These are phyloP conservation scores for Tetragonisca angustula DNA, from an alignment of 2,888 invertebrate species.

Conservation along the genomic window DNA sequence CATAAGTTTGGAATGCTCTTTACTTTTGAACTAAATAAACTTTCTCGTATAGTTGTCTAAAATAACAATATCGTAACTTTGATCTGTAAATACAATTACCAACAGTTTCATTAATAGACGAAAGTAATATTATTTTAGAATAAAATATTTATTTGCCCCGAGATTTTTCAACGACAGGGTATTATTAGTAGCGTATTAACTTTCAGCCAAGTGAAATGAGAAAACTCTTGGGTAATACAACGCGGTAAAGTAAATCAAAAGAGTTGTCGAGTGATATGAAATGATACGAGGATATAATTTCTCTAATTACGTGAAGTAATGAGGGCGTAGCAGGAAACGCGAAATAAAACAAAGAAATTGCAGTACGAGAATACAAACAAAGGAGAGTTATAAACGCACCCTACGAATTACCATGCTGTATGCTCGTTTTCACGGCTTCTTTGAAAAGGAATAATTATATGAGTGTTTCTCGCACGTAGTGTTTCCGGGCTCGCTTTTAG, in stretches of 20 bases:
- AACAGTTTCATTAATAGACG: no score
- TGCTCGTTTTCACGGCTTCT: background rate
- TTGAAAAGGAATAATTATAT: background rate
- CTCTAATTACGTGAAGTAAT: background rate
- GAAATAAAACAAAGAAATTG: background rate
- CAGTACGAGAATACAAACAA: background rate
- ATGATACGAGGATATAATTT: background rate
- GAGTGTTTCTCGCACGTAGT: constrained; percentile 16
- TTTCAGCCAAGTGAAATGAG: background rate
- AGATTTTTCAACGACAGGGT: no score
- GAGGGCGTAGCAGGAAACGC: background rate
- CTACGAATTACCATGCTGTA: background rate
- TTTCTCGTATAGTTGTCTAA: no score
- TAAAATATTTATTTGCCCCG: no score
- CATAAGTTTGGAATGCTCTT: no score
- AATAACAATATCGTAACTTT: no score
- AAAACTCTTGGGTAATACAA: background rate
- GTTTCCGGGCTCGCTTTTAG: background rate
- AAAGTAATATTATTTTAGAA: no score
- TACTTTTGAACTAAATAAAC: no score
- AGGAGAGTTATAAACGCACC: background rate
- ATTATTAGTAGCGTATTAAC: no score
- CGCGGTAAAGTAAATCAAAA: background rate
- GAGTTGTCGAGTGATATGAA: no score
- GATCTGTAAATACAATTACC: no score